These are phyloP conservation scores for Hippopotamyrus pictus DNA, from an alignment of 2,797 vertebrate species.

Conservation along the genomic window DNA sequence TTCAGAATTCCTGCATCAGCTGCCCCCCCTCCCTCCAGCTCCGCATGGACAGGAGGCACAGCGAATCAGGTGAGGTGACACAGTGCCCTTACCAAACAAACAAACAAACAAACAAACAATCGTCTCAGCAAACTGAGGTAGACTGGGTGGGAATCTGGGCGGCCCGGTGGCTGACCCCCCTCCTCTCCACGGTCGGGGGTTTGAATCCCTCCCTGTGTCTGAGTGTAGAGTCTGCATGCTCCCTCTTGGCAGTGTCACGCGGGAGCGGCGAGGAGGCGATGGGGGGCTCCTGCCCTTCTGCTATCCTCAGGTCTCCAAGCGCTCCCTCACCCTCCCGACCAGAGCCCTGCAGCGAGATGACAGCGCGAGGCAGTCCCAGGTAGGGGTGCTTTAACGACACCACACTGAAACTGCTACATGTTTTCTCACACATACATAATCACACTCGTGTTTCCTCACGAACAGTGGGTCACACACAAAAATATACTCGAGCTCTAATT, in stretches of 20 bases:
- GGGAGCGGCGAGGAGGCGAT: slow-evolving; percentile 78
- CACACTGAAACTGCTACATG: too few species aligned
- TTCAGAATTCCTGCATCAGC: slow-evolving; percentile 81
- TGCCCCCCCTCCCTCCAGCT: slow-evolving; percentile 73
- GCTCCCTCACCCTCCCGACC: slow-evolving; percentile 72
- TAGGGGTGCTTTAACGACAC: slow-evolving; percentile 34
- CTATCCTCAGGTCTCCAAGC: slow-evolving; percentile 67
- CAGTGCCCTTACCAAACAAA: not conserved
- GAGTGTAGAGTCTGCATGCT: not conserved
- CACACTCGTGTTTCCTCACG: not conserved
- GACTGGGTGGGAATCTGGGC: not conserved
- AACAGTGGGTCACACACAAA: not conserved
- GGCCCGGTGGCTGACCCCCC: not conserved
- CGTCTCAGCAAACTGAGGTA: not conserved
- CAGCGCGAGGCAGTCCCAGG: slow-evolving; percentile 72
- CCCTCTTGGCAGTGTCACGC: slow-evolving; percentile 59
- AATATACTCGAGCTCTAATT: not conserved
- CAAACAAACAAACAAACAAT: not conserved
- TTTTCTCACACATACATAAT: not conserved
- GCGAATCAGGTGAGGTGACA: slow-evolving; percentile 70
- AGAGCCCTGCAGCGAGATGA: slow-evolving; percentile 72
- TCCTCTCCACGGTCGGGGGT: not conserved
- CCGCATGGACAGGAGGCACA: slow-evolving; percentile 81
- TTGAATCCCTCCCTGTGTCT: not conserved
- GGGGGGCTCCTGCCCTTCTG: slow-evolving; percentile 62